Conservation (phyloP, 1,140 invertebrate species). For the Holcopasites calliopsidis region DNA sequence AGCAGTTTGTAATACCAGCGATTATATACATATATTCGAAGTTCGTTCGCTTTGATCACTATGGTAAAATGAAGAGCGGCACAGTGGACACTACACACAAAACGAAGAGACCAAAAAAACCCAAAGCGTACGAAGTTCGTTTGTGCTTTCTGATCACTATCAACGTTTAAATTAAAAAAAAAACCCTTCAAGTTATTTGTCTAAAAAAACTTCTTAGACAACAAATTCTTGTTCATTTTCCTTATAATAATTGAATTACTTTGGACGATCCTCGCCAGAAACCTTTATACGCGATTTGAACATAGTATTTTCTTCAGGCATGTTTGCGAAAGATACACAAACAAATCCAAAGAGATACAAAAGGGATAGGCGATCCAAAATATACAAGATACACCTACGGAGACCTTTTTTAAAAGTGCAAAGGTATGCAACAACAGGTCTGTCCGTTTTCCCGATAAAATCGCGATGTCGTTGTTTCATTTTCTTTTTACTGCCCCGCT, state of each 20-base stretch:
- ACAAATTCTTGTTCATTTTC: background rate
- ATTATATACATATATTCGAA: constrained; percentile 46
- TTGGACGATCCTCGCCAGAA: background rate
- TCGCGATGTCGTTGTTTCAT: background rate
- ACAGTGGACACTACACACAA: constrained; percentile 27
- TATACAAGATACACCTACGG: constrained; percentile 3
- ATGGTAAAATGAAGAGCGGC: constrained; percentile 6
- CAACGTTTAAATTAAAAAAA: constrained; percentile 11
- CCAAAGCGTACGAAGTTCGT: constrained; percentile 56
- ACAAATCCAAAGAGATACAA: constrained; percentile 7
- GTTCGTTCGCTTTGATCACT: constrained; percentile 52
- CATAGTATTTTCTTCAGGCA: background rate
- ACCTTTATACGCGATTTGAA: constrained; percentile 1
- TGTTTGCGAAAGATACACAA: constrained; percentile 15
- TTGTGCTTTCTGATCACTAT: constrained; percentile 17
- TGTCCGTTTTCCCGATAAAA: background rate
- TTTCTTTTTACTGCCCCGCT: background rate
- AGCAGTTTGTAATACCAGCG: constrained; percentile 27
- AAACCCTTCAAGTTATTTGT: too few relatives aligned
- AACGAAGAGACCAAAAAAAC: background rate
- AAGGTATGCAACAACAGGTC: constrained; percentile 17
- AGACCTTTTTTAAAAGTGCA: constrained; percentile 17
- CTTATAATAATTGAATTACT: background rate
- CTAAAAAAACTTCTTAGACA: constrained; percentile 32
- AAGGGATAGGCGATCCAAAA: constrained; percentile 3